Evolutionary conservation across 2,797 vertebrate species (phyloP), one percentile per base, ranked within the genome.

Genomic region (Arrhamphus sclerolepis): DNA sequence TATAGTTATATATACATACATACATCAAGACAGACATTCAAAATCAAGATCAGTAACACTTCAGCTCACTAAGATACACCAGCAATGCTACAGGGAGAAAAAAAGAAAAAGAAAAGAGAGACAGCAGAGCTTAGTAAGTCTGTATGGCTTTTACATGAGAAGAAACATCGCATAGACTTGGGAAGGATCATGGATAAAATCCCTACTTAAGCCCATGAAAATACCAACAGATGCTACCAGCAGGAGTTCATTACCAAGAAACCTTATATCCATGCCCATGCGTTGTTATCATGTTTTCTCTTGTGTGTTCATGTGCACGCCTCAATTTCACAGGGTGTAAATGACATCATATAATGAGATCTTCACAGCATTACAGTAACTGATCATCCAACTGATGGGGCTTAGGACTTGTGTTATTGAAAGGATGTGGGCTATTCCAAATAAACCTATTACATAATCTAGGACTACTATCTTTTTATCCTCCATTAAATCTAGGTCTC

Each of bases 401-500:
- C 41, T 56, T 52, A 22, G 54, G 62, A 29, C 62, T 31, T n/a
- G 68, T 22, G 55, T 57, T n/a, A 24, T 39, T 68, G 66, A 59
- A 67, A 41, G 52, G 43, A 50, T 2, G 11, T 55, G 49, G 56
- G 42, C 55, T 56, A 75, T 52, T 75, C 72, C 74, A 75, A 73
- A 88, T 76, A 78, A 72, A 62, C 56, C 60, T 47, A 77, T 86
- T 80, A 77, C 82, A 87, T 82, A 80, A 87, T 70, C 40, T 58
- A 61, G 11, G 20, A 66, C 61, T 59, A 69, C 72, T 65, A 84
- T 88, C 84, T 57, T 62, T 86, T 86, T 81, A 81, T 75, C 67
- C 56, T 20, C 50, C 67, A 80, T 78, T 83, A 88, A 80, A 81
- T 60, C 44, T 19, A 64, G 75, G 58, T 39, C 65, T 67, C 56